Conservation (phyloP, 2,797 vertebrate species). For the Hippoglossus hippoglossus region DNA sequence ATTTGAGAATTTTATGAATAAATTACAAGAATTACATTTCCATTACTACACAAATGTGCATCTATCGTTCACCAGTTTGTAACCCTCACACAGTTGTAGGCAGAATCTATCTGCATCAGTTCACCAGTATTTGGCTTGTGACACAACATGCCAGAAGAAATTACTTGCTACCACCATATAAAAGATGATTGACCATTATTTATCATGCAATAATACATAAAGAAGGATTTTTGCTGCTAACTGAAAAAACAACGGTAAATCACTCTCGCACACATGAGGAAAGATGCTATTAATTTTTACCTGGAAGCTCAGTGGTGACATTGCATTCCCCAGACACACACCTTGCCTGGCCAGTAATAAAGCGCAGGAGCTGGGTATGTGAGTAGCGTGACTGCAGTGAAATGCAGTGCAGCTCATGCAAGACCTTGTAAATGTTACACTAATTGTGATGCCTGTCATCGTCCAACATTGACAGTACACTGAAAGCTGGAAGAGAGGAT, state of each 20-base stretch:
- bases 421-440: slow-evolving; percentile 77
- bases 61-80: slow-evolving; percentile 26
- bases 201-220: slow-evolving; percentile 21
- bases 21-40: slow-evolving; percentile 19
- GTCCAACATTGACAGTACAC: slow-evolving; percentile 66
- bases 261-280: slow-evolving; percentile 7
- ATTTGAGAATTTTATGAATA: slow-evolving; percentile 8
- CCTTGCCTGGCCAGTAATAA: slow-evolving; percentile 61
- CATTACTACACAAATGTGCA: slow-evolving; percentile 17
- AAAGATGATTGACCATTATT: slow-evolving; percentile 14
- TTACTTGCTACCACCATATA: slow-evolving; percentile 2
- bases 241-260: slow-evolving; percentile 20
- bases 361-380: slow-evolving; percentile 74
- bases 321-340: slow-evolving; percentile 59
- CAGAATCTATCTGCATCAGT: slow-evolving; percentile 26
- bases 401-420: slow-evolving; percentile 65
- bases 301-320: slow-evolving; percentile 37
- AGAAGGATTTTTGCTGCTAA: slow-evolving; percentile 12
- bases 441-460: slow-evolving; percentile 78
- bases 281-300: slow-evolving; percentile 32
- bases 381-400: slow-evolving; percentile 73
- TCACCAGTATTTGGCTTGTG: slow-evolving; percentile 29
- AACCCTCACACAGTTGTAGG: slow-evolving; percentile 13
- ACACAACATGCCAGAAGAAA: slow-evolving; percentile 36
- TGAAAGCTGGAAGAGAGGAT: slow-evolving; percentile 55